Conservation (phyloP, 2,888 invertebrate genomes). For the Cephus spinipes region DNA sequence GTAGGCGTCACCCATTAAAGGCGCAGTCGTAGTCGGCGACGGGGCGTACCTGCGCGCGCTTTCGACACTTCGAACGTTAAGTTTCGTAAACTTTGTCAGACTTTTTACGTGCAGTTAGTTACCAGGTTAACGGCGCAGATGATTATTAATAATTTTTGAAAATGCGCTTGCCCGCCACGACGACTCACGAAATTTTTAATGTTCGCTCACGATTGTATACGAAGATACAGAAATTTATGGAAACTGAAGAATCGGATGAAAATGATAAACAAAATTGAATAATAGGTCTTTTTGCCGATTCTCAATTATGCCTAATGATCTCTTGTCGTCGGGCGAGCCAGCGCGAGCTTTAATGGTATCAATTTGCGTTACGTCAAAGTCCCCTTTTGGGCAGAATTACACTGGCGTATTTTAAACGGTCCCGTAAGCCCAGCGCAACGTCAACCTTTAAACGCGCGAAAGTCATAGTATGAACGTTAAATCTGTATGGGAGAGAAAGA, state of each 20-base stretch:
- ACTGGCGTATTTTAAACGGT: conserved; percentile 62
- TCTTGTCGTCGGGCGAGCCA: conserved; percentile 23
- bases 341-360: conserved; percentile 58
- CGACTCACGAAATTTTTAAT: not conserved
- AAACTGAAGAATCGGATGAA: not conserved
- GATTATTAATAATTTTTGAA: conserved; percentile 55
- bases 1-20: not conserved
- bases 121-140: conserved; percentile 61
- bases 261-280: not conserved
- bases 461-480: conserved; percentile 13
- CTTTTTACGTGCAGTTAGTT: conserved; percentile 62
- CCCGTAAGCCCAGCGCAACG: conserved; percentile 41
- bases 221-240: not conserved
- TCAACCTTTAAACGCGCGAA: not conserved
- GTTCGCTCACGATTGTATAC: not conserved
- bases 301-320: not conserved
- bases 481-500: not conserved
- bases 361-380: conserved; percentile 65
- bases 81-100: conserved; percentile 54
- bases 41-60: conserved; percentile 24
- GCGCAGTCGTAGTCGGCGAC: conserved; percentile 7
- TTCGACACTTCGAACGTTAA: conserved; percentile 49
- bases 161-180: conserved; percentile 28
- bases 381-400: conserved; percentile 65
- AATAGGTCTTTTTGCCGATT: not conserved